These are phyloP conservation scores for Sialia sialis DNA, from an alignment of 2,113 vertebrate species.

Conservation along the genomic window DNA sequence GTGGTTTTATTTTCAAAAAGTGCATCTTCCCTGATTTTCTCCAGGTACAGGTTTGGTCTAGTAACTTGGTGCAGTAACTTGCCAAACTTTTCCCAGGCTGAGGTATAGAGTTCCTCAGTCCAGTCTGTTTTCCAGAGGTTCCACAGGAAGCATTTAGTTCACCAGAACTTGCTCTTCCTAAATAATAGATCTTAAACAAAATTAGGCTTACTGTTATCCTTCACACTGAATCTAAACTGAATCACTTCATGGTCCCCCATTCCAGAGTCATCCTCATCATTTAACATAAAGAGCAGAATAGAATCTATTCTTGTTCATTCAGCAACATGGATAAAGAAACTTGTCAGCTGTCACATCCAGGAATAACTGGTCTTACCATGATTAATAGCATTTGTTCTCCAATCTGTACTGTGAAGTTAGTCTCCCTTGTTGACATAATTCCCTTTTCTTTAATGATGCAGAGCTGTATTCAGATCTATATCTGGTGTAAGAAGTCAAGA, in stretches of 20 bases:
- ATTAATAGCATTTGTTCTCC: slow-evolving; percentile 3
- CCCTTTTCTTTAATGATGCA: neutral
- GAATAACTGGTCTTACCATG: neutral
- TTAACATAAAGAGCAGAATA: neutral
- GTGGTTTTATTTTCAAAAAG: neutral
- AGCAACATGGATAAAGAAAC: neutral
- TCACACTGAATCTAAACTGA: neutral
- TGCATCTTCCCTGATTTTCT: neutral
- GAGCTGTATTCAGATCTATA: neutral
- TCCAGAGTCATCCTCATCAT: neutral
- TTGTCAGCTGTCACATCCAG: neutral
- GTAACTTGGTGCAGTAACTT: neutral
- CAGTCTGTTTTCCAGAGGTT: neutral
- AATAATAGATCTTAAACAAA: neutral
- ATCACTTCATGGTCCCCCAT: neutral
- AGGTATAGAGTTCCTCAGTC: neutral
- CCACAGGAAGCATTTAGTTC: neutral
- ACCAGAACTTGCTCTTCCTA: neutral
- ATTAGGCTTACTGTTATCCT: neutral
- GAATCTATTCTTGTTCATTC: neutral
- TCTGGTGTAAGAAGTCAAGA: neutral
- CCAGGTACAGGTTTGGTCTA: neutral
- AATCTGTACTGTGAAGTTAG: neutral
- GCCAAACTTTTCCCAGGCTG: neutral
- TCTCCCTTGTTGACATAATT: neutral